These are phyloP conservation scores for Dasyurus viverrinus DNA, from an alignment of 2,113 vertebrate genomes.

Conservation along the genomic window DNA sequence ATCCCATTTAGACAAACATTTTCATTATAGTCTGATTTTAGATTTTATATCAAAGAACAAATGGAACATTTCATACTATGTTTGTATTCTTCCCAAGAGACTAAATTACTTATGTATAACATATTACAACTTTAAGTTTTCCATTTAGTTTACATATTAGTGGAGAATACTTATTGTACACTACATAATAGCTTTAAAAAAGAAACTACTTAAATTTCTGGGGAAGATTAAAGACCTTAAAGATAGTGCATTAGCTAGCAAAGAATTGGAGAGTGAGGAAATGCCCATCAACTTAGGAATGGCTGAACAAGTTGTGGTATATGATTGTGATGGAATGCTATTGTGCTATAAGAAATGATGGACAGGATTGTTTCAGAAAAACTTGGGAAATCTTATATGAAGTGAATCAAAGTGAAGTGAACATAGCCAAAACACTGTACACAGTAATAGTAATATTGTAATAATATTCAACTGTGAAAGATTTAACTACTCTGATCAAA, in stretches of 20 bases:
- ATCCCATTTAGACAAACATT: slow-evolving; percentile 69
- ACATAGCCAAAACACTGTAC: neutral
- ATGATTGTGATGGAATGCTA: neutral
- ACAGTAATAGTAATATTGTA: neutral
- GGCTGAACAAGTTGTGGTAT: neutral
- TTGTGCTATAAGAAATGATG: neutral
- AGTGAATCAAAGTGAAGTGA: neutral
- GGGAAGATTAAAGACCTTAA: slow-evolving; percentile 53
- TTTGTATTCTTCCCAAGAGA: slow-evolving; percentile 69
- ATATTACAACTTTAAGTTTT: slow-evolving; percentile 70
- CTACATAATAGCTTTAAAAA: slow-evolving; percentile 57
- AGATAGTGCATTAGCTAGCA: neutral
- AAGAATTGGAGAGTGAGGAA: neutral
- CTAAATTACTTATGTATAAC: slow-evolving; percentile 64
- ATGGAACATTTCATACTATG: slow-evolving; percentile 66
- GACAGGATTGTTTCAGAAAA: neutral
- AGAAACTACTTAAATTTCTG: slow-evolving; percentile 30
- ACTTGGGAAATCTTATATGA: neutral
- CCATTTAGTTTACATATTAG: slow-evolving; percentile 57
- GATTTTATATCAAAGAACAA: slow-evolving; percentile 68
- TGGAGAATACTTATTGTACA: slow-evolving; percentile 50
- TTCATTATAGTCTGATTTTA: slow-evolving; percentile 75
- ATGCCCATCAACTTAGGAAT: neutral
- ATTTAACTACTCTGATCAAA: neutral
- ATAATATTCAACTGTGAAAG: neutral